Evolutionary conservation across 1,140 invertebrate species (phyloP), one percentile per base, ranked within the genome.

Genomic region (Cydia splendana): DNA sequence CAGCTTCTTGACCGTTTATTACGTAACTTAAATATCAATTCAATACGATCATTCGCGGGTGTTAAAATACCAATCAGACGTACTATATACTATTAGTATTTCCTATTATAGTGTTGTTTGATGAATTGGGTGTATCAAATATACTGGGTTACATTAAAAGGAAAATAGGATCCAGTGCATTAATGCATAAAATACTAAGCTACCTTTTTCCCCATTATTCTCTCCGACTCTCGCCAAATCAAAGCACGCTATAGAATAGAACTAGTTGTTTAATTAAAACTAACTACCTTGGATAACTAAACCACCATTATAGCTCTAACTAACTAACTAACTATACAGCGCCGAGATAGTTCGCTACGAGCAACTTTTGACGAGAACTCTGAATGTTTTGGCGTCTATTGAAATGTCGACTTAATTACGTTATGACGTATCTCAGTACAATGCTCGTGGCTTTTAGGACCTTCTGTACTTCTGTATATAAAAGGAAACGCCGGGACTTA

Each of bases 361-460:
- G 18, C 18, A 62, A 62, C 57, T 62, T 62, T 62, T 62, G 57
- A 62, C 57, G 57, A 62, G 57, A 20, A 20, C 57, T 6, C 53
- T 62, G 57, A 62, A 62, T 62, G 57, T 62, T 62, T 62, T 62
- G 57, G 57, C 20, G 57, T 62, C 57, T 62, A 62, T 62, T 62
- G 57, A 62, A 62, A 24, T 10, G 57, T 9, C 10, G 18, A 20
- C 20, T 62, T 24, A 62, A 9, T 24, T 12, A 62, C 18, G 57
- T 62, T 7, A 62, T 24, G 57, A 12, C 57, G 57, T 62, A 24
- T 24, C 10, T 20, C 57, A 24, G 9, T 62, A 62, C 20, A 18
- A 62, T 24, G 6, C 7, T 53, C 20, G n/a, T 62, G 20, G 57
- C 57, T 10, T 24, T 24, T 62, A 24, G 2, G 20, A 62, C 20